Percentiles rank a stretch among this genome's conserved stretches.
These are phyloP conservation scores for Neodon shergylaensis DNA, from an alignment of 2,113 vertebrate genomes.

Conservation along the genomic window DNA sequence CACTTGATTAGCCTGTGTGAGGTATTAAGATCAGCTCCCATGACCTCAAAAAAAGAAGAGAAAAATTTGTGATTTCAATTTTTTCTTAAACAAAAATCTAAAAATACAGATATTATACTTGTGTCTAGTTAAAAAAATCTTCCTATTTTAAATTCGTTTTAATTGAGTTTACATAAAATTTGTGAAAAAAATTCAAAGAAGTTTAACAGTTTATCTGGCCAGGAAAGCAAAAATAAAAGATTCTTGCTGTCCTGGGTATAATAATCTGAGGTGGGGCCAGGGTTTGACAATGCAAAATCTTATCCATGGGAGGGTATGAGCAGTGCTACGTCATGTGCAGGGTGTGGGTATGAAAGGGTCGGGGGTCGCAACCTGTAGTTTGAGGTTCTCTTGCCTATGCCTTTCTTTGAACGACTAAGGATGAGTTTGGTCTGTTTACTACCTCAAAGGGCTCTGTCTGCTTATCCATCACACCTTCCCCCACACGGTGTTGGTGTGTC, in stretches of 20 bases:
- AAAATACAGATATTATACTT: conserved; percentile 27
- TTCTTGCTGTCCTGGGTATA: neutral
- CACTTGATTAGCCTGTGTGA: neutral
- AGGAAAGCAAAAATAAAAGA: neutral
- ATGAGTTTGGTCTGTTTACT: neutral
- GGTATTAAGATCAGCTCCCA: neutral
- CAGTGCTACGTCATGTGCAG: neutral
- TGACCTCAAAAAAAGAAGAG: neutral
- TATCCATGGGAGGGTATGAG: neutral
- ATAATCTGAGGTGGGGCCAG: neutral
- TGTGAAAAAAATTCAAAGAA: neutral
- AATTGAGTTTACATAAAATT: conserved; percentile 31
- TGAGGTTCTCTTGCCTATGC: neutral
- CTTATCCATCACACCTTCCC: neutral
- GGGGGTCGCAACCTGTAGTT: neutral
- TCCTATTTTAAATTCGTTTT: conserved; percentile 52
- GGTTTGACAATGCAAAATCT: neutral
- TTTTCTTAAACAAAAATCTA: conserved; percentile 44
- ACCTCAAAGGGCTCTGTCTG: neutral
- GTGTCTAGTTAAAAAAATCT: conserved; percentile 9
- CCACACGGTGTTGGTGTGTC: neutral
- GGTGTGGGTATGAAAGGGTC: neutral
- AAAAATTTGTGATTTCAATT: neutral
- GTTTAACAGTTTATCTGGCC: conserved; percentile 28
- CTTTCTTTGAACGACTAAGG: neutral